These are phyloP conservation scores for Dascyllus trimaculatus DNA, from an alignment of 2,113 vertebrate species.

Conservation along the genomic window DNA sequence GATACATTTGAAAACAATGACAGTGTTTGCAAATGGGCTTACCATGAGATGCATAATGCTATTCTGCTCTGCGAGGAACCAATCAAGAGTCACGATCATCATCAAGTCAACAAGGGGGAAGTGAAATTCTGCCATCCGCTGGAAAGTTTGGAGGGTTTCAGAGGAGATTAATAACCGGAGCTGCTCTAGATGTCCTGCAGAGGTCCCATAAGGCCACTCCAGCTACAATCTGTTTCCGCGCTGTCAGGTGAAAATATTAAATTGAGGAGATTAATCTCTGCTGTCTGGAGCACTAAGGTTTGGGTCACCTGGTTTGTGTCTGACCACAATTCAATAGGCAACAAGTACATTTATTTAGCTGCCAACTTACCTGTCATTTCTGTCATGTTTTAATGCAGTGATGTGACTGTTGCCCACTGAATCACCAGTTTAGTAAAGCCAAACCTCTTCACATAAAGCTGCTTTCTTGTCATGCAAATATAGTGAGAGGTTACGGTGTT, in stretches of 20 bases:
- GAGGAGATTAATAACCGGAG: constrained; percentile 75
- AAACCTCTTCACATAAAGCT: too few relatives aligned
- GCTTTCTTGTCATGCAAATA: too few relatives aligned
- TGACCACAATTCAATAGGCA: background rate
- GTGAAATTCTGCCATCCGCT: constrained; percentile 49
- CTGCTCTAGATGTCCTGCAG: constrained; percentile 70
- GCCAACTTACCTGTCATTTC: background rate
- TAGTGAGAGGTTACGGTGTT: too few relatives aligned
- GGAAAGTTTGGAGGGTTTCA: constrained; percentile 65
- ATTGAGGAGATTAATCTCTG: constrained; percentile 75
- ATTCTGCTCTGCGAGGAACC: constrained; percentile 37
- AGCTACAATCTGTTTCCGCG: constrained; percentile 73
- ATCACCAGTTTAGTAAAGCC: background rate
- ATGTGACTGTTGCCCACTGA: too few relatives aligned
- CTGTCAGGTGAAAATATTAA: constrained; percentile 76
- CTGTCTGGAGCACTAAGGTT: constrained; percentile 57
- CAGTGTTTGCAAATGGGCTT: constrained; percentile 54
- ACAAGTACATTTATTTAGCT: constrained; percentile 31
- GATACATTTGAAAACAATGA: constrained; percentile 44
- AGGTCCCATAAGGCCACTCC: constrained; percentile 65
- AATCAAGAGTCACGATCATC: constrained; percentile 26
- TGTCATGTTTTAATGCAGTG: too few relatives aligned
- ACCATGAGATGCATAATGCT: constrained; percentile 19
- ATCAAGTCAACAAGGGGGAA: constrained; percentile 42
- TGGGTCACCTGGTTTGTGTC: constrained; percentile 32